A percentile compares a stretch with the other conserved stretches of the same genome.
These are phyloP conservation scores for Octodon degus DNA, from an alignment of 2,113 vertebrate genomes.

Conservation along the genomic window DNA sequence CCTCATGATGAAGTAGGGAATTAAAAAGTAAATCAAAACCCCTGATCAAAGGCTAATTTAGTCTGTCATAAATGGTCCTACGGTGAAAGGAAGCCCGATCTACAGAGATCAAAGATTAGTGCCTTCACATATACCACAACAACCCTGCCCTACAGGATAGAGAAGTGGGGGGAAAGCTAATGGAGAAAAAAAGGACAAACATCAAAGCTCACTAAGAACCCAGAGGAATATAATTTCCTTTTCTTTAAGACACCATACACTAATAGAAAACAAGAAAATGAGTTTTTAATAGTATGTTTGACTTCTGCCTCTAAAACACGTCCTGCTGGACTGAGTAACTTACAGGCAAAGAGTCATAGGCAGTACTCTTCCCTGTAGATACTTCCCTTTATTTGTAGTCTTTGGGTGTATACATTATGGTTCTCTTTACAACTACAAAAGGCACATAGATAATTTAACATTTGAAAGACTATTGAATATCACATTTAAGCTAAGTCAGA, in stretches of 20 bases:
- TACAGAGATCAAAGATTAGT: constrained; percentile 54
- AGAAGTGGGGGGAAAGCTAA: neutral
- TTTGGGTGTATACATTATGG: neutral
- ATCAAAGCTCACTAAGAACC: neutral
- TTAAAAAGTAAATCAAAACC: constrained; percentile 69
- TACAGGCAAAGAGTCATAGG: neutral
- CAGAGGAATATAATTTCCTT: neutral
- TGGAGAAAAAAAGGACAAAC: neutral
- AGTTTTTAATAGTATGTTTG: neutral
- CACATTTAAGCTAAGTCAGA: neutral
- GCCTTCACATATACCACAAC: neutral
- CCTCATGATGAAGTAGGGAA: constrained; percentile 54
- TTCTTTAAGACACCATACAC: neutral
- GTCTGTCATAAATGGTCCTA: constrained; percentile 12
- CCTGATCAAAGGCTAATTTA: constrained; percentile 61
- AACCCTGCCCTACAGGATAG: neutral
- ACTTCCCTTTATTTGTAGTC: neutral
- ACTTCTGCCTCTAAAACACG: neutral
- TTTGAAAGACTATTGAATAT: neutral
- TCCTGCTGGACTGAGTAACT: neutral
- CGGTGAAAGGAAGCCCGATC: neutral
- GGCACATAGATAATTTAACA: neutral
- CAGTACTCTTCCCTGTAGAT: too few species aligned
- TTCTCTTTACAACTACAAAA: neutral
- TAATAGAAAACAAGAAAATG: neutral